Conservation (phyloP, 2,888 invertebrate species). For the Drosophila merina region DNA sequence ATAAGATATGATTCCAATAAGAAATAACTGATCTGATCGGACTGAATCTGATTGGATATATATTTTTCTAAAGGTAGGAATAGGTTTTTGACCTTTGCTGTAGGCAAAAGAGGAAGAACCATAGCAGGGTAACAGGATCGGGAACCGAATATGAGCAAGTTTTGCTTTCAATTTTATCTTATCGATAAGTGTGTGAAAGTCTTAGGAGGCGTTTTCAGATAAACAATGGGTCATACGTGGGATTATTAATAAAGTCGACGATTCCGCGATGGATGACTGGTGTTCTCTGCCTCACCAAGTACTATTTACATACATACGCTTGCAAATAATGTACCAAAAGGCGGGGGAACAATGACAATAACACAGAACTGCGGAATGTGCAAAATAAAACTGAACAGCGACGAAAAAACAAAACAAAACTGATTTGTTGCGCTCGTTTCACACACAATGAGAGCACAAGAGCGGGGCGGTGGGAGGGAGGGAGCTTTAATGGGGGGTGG, state of each 20-base stretch:
- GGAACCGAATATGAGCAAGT: slow-evolving; percentile 8
- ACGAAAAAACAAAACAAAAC: slow-evolving; percentile 59
- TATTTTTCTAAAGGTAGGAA: not conserved
- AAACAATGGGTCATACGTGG: slow-evolving; percentile 33
- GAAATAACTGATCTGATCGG: not conserved
- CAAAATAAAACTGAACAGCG: slow-evolving; percentile 20
- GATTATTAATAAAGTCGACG: slow-evolving; percentile 5
- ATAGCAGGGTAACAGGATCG: not conserved
- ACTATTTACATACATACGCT: not conserved
- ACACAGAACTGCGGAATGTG: slow-evolving; percentile 59
- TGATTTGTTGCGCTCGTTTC: slow-evolving; percentile 67
- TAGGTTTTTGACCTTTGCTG: slow-evolving; percentile 2
- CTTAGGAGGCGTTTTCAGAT: slow-evolving; percentile 42
- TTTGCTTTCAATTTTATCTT: slow-evolving; percentile 47
- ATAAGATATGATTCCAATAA: not conserved
- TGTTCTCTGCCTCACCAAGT: not conserved
- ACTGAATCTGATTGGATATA: not conserved
- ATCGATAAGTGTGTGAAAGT: slow-evolving; percentile 42
- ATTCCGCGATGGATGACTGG: slow-evolving; percentile 9
- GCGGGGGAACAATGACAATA: slow-evolving; percentile 23
- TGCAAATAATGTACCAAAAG: slow-evolving; percentile 5
- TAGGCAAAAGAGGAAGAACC: not conserved
- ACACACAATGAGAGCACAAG: slow-evolving; percentile 22
- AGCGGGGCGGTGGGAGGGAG: not conserved
- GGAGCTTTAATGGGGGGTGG: slow-evolving; percentile 42